These are phyloP conservation scores for Pocillopora grandis DNA, from an alignment of 92 coral and sea anemone genomes.

Conservation along the genomic window DNA sequence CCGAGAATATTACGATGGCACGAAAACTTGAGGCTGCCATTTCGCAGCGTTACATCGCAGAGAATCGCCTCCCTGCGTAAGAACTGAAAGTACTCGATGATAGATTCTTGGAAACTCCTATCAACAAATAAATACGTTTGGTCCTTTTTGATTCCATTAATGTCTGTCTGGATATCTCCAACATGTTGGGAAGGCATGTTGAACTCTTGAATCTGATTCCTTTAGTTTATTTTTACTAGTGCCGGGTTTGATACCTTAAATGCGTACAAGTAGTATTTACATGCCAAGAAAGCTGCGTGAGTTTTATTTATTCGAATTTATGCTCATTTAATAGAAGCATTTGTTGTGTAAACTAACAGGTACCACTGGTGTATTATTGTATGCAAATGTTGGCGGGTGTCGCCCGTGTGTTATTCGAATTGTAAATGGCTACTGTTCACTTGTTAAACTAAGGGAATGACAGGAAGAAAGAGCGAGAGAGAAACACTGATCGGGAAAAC, in stretches of 20 bases:
- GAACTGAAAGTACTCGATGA: slow-evolving; percentile 66
- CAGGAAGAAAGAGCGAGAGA: too few species aligned
- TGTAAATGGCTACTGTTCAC: neutral
- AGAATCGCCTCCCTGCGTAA: slow-evolving; percentile 64
- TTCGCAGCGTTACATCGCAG: slow-evolving; percentile 79
- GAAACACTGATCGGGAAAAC: too few species aligned
- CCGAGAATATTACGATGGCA: slow-evolving; percentile 80
- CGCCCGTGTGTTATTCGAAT: too few species aligned
- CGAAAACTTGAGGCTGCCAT: slow-evolving; percentile 59
- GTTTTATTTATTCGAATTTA: neutral
- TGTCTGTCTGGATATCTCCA: slow-evolving; percentile 55
- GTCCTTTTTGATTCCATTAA: slow-evolving; percentile 53
- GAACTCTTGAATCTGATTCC: neutral
- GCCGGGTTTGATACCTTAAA: neutral
- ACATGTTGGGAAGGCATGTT: slow-evolving; percentile 25
- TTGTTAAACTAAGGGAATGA: too few species aligned
- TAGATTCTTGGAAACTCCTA: slow-evolving; percentile 47
- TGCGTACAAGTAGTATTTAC: neutral
- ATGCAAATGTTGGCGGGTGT: slow-evolving; percentile 8
- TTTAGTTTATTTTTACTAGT: neutral
- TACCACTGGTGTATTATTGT: neutral
- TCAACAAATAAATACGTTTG: slow-evolving; percentile 74
- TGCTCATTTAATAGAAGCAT: neutral
- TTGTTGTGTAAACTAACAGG: slow-evolving; percentile 23
- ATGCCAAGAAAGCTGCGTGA: neutral